Percentiles rank a stretch among this genome's conserved stretches.
These are phyloP conservation scores for Epinephelus coioides DNA, from an alignment of 2,797 vertebrate species.

Conservation along the genomic window DNA sequence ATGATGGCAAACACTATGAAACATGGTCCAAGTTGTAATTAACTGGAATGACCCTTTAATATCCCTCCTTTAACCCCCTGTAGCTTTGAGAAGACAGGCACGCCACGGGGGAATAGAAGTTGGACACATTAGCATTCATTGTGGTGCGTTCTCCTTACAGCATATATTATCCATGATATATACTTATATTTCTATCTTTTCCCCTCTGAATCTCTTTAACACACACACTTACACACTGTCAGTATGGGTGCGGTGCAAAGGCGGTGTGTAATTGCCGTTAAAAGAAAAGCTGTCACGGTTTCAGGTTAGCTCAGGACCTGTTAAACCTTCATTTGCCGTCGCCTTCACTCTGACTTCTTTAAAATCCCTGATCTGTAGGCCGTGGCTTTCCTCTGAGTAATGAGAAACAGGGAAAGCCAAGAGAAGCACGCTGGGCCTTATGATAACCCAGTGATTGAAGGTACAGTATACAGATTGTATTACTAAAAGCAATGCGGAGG, in stretches of 20 bases:
- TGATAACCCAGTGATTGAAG: constrained; percentile 52
- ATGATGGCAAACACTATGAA: not conserved
- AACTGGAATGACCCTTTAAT: not conserved
- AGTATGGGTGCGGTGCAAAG: not conserved
- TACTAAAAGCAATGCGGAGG: constrained; percentile 23
- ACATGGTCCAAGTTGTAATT: not conserved
- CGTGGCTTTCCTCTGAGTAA: constrained; percentile 45
- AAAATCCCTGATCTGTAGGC: constrained; percentile 43
- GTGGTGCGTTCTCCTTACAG: not conserved
- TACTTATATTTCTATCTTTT: not conserved
- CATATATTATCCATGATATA: not conserved
- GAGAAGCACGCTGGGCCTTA: constrained; percentile 26
- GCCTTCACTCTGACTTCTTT: constrained; percentile 39
- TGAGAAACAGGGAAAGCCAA: constrained; percentile 50
- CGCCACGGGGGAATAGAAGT: not conserved
- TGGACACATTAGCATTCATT: not conserved
- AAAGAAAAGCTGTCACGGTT: constrained; percentile 59
- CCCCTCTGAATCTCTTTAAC: constrained; percentile 7
- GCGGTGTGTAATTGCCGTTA: constrained; percentile 51
- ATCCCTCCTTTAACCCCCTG: not conserved
- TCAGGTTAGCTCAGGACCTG: constrained; percentile 36
- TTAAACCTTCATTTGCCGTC: constrained; percentile 57
- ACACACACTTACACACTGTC: constrained; percentile 16
- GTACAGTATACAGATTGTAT: constrained; percentile 37
- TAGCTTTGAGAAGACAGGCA: not conserved